Percentiles rank a stretch among this genome's conserved stretches.
phyloP scores from a whole-genome alignment of 2,797 vertebrate genomes.

The Acridotheres tristis region DNA sequence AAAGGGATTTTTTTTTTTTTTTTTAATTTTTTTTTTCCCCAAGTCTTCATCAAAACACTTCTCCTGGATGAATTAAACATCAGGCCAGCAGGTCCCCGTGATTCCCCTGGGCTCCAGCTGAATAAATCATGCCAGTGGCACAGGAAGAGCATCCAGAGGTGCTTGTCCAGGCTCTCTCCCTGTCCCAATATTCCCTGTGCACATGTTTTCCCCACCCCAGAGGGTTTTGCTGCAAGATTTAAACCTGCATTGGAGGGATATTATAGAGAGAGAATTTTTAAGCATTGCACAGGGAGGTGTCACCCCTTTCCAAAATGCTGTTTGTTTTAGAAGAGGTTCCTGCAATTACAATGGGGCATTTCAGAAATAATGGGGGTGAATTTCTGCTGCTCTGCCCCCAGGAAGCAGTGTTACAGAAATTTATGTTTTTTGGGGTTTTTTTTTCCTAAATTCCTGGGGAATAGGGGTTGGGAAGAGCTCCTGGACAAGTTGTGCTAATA shows the following conservation, averaged over 20 bases:
- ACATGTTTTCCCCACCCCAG: conserved; percentile 24
- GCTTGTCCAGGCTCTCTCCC: conserved; percentile 78
- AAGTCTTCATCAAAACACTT: conserved; percentile 65
- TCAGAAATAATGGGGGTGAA: not conserved
- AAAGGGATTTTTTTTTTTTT: not conserved
- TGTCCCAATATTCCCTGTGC: conserved; percentile 60
- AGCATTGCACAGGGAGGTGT: not conserved
- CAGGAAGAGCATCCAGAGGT: conserved; percentile 79
- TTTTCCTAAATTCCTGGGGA: not conserved
- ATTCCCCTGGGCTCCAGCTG: conserved; percentile 70
- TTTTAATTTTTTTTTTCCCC: not conserved
- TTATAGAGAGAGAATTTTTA: not conserved
- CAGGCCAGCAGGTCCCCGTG: conserved; percentile 77
- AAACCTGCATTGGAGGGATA: not conserved
- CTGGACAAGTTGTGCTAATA: not conserved
- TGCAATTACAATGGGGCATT: not conserved
- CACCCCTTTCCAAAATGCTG: not conserved
- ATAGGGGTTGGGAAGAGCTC: not conserved
- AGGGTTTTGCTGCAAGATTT: conserved; percentile 5
- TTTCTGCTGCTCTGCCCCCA: not conserved
- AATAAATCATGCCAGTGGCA: conserved; percentile 81
- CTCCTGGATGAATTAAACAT: conserved; percentile 76
- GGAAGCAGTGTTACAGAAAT: not conserved
- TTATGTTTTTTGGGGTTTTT: accelerated
- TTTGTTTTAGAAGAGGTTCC: not conserved